These are phyloP conservation scores for Zapus hudsonius DNA, from an alignment of 2,113 vertebrate species.

Conservation along the genomic window DNA sequence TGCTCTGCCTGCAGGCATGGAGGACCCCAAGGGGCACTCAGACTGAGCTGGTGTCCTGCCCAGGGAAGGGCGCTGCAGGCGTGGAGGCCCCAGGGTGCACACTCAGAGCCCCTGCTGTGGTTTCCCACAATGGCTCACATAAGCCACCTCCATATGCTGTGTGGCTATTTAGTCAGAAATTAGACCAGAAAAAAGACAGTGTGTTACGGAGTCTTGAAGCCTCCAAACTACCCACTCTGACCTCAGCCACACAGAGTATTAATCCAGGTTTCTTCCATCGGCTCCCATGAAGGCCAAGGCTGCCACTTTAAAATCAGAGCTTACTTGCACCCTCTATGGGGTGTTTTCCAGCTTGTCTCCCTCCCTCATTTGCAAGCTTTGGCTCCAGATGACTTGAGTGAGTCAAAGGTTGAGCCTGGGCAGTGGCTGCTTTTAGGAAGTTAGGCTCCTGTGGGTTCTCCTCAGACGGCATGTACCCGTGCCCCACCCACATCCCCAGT, in stretches of 20 bases:
- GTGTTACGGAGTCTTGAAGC: neutral
- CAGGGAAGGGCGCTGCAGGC: neutral
- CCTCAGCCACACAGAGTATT: neutral
- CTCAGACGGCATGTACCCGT: too few relatives aligned
- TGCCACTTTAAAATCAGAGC: neutral
- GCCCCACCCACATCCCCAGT: too few relatives aligned
- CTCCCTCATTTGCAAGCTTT: neutral
- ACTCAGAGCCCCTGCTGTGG: neutral
- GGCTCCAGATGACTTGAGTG: neutral
- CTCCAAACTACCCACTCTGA: neutral
- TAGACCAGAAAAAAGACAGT: neutral
- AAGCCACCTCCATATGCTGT: neutral
- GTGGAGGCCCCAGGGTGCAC: accelerated
- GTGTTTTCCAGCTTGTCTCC: neutral
- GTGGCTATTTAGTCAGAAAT: neutral
- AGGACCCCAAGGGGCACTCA: neutral
- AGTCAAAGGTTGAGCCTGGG: neutral
- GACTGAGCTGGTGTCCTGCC: accelerated
- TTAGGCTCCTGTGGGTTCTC: too few relatives aligned
- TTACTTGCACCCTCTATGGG: neutral
- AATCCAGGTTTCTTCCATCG: neutral
- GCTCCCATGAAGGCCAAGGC: neutral
- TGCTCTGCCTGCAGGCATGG: accelerated
- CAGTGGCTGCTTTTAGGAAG: too few relatives aligned
- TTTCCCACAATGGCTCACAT: neutral